These are phyloP conservation scores for Gymnocephalus cernua DNA, from an alignment of 2,113 vertebrate genomes.

Conservation along the genomic window DNA sequence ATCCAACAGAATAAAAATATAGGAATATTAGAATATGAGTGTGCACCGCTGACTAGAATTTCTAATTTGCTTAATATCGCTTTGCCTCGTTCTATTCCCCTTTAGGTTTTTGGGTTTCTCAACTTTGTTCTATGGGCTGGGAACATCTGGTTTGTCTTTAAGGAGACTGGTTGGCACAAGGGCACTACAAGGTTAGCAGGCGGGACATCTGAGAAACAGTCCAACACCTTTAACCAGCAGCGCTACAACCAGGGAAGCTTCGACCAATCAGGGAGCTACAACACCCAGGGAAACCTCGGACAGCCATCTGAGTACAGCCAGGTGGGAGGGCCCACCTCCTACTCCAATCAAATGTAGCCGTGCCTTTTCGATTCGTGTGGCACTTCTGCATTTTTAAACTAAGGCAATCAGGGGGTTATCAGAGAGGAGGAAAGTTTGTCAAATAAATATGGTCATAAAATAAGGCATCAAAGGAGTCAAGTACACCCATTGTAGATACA, in stretches of 20 bases:
- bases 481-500: conserved; percentile 73
- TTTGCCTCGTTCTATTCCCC: conserved; percentile 10
- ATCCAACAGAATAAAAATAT: background rate
- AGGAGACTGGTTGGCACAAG: conserved; percentile 97
- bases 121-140: conserved; percentile 99
- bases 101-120: conserved; percentile 95
- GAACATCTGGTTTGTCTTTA: conserved; percentile 99
- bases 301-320: conserved; percentile 88
- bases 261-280: conserved; percentile 88
- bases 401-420: conserved; percentile 52
- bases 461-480: conserved; percentile 18
- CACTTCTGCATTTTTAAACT: conserved; percentile 64
- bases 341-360: conserved; percentile 91
- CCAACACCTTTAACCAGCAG: conserved; percentile 88
- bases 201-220: conserved; percentile 89
- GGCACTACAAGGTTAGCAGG: conserved; percentile 86
- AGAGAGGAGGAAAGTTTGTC: conserved; percentile 26
- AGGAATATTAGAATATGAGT: background rate
- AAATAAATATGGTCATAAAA: conserved; percentile 47
- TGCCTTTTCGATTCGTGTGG: conserved; percentile 23
- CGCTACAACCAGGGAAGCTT: conserved; percentile 89
- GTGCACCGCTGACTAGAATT: background rate
- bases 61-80: background rate
- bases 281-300: conserved; percentile 82
- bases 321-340: conserved; percentile 91